Conservation (phyloP, 1,140 invertebrate genomes). For the Tribolium castaneum region DNA sequence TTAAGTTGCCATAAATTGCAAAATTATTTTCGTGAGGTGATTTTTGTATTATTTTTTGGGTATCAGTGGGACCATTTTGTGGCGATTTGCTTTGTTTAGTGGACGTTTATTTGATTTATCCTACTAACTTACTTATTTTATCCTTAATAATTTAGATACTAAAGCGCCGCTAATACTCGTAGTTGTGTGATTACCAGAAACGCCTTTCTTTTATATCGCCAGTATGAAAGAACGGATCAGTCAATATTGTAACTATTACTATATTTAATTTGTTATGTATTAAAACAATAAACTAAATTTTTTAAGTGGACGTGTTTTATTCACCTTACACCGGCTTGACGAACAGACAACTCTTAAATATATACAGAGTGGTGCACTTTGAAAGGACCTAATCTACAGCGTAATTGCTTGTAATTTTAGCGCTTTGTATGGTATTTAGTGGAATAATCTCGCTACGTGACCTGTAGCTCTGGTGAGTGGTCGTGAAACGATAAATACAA, state of each 20-base stretch:
- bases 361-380: not conserved
- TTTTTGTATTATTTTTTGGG: conserved; percentile 53
- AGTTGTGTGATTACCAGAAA: conserved; percentile 57
- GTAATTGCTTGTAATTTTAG: not conserved
- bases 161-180: conserved; percentile 42
- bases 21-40: conserved; percentile 33
- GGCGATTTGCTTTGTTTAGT: conserved; percentile 33
- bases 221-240: conserved; percentile 52
- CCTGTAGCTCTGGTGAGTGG: conserved; percentile 45
- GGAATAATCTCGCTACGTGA: conserved; percentile 51
- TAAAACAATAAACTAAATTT: conserved; percentile 58
- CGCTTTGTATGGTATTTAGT: conserved; percentile 36
- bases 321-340: not conserved
- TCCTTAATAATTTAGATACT: conserved; percentile 50
- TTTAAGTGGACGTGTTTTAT: conserved; percentile 43
- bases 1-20: conserved; percentile 28
- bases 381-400: not conserved
- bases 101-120: conserved; percentile 51
- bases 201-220: conserved; percentile 57
- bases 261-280: conserved; percentile 55
- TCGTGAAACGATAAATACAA: conserved; percentile 52
- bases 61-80: conserved; percentile 57
- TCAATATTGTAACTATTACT: conserved; percentile 59
- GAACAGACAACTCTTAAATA: not conserved
- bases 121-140: conserved; percentile 59